Conservation (phyloP, 23 tunicate genomes). For the Botrylloides violaceus region DNA sequence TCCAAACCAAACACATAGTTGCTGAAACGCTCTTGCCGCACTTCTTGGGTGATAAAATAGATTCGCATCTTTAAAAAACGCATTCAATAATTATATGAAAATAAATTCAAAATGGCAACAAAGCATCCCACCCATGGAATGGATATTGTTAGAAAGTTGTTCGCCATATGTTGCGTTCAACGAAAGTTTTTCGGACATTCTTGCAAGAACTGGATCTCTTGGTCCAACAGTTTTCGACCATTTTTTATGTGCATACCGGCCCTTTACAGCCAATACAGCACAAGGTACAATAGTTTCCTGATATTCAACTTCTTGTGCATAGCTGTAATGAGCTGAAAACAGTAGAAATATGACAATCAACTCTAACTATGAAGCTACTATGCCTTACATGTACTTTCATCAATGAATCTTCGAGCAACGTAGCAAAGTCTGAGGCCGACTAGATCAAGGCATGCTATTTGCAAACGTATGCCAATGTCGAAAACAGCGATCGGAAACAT, state of each 20-base stretch:
- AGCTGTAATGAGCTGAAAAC: slow-evolving; percentile 31
- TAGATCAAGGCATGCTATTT: slow-evolving; percentile 49
- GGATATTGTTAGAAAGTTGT: slow-evolving; percentile 32
- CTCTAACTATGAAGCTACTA: neutral
- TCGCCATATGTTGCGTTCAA: slow-evolving; percentile 72
- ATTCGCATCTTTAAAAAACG: slow-evolving; percentile 35
- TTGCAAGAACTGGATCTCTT: slow-evolving; percentile 66
- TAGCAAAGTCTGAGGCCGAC: slow-evolving; percentile 38
- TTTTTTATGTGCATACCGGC: slow-evolving; percentile 36
- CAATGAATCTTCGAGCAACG: slow-evolving; percentile 26
- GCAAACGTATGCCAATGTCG: slow-evolving; percentile 50
- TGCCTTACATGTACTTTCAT: slow-evolving; percentile 45
- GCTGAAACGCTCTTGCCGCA: slow-evolving; percentile 43
- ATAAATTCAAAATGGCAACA: neutral
- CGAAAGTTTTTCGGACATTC: slow-evolving; percentile 58
- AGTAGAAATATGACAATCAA: neutral
- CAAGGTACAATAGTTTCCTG: slow-evolving; percentile 43
- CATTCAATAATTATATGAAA: neutral
- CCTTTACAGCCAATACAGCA: slow-evolving; percentile 50
- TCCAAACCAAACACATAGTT: slow-evolving; percentile 53
- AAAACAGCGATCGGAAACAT: slow-evolving; percentile 46
- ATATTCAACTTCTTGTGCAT: neutral
- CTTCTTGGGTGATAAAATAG: slow-evolving; percentile 53
- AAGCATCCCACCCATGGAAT: neutral
- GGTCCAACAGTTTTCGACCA: slow-evolving; percentile 57